Evolutionary conservation across 2,797 vertebrate genomes (phyloP), one percentile per base, ranked within the genome.

Genomic region (Rhadinocentrus ornatus): DNA sequence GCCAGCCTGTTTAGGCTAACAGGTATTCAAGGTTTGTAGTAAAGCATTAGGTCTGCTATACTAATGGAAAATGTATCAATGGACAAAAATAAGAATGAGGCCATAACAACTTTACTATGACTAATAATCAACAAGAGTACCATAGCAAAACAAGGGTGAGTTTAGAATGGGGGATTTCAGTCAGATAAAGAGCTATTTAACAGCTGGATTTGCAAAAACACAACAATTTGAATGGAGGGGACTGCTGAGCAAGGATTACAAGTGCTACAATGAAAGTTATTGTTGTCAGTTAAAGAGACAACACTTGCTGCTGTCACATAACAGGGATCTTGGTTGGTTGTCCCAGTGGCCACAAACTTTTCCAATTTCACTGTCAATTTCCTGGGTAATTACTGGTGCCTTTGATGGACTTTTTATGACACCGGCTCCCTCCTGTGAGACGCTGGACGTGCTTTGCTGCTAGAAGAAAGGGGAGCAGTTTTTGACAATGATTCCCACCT

Each of bases 351-450:
- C 88, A 87, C 93, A 94, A 95, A 95, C 92, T 95, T 96, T 96
- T 96, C 93, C 93, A 95, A 95, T 95, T 94, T 94, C 95, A 94
- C 83, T 94, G 92, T 92, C 93, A 95, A 95, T 94, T 95, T 96
- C 93, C 95, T 94, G 93, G 78, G 92, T 91, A 95, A 96, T 96
- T 96, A 96, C 93, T 83, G 91, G 85, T 87, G 91, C 90, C 89
- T 93, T 91, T 94, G 93, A 95, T 94, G 92, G 93, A 91, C 92
- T 93, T 95, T 95, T 95, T 94, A 95, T 90, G 93, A 93, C 91
- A 85, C 84, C 59, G 78, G 83, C 91, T 89, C 81, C 78, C 86
- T 88, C 84, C 83, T 87, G 85, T 34, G 82, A 86, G 85, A 82
- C 48, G 8, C 78, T 61, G 83, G 83, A 87, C 82, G 86, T 84